phyloP scores from a whole-genome alignment of 2,888 invertebrate genomes.

The Lucinisca nassula region DNA sequence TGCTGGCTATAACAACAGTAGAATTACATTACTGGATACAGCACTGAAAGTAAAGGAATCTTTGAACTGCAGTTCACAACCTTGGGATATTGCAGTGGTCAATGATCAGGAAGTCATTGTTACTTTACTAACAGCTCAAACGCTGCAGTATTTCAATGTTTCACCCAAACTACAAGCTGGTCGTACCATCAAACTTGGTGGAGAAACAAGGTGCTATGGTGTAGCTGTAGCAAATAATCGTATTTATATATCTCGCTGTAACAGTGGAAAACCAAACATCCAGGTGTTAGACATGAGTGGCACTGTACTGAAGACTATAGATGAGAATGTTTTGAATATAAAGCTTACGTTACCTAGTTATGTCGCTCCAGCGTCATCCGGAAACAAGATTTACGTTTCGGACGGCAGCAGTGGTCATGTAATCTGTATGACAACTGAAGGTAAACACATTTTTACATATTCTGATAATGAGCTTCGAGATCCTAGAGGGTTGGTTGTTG shows the following conservation, averaged over 20 bases:
- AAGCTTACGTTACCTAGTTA: not conserved
- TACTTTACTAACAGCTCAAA: not conserved
- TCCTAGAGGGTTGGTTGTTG: not conserved
- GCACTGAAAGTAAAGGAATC: not conserved
- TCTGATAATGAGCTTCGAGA: not conserved
- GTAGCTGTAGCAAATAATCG: not conserved
- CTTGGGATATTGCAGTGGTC: not conserved
- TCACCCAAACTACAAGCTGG: not conserved
- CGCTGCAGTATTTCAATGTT: not conserved
- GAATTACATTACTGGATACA: not conserved
- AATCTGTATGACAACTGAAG: not conserved
- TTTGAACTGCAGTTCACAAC: not conserved
- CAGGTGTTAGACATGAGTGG: not conserved
- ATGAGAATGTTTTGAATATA: not conserved
- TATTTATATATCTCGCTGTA: not conserved
- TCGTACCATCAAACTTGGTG: not conserved
- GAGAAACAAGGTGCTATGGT: not conserved
- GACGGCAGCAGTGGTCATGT: not conserved
- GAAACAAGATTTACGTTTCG: not conserved
- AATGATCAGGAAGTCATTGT: not conserved
- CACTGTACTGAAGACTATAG: not conserved
- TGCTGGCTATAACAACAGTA: not conserved
- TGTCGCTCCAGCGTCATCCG: not conserved
- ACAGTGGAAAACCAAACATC: not conserved
- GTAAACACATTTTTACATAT: not conserved